These are phyloP conservation scores for Abscondita cerata DNA, from an alignment of 2,888 invertebrate species.

Conservation along the genomic window DNA sequence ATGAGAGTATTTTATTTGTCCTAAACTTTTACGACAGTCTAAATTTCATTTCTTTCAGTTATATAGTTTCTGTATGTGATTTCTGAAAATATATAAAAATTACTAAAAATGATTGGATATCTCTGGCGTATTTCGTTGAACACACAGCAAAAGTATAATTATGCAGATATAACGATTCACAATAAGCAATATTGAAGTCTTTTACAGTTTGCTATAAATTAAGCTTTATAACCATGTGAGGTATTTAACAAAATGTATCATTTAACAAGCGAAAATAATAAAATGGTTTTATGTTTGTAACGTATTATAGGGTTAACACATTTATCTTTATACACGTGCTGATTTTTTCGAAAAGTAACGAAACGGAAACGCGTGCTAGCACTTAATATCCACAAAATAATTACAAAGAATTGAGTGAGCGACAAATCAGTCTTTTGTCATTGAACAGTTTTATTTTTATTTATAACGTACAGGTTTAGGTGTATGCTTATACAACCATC, in stretches of 20 bases:
- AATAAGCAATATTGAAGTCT: background rate
- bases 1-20: conserved; percentile 57
- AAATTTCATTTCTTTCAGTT: conserved; percentile 52
- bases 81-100: conserved; percentile 4
- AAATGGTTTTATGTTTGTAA: conserved; percentile 5
- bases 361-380: conserved; percentile 10
- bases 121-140: background rate
- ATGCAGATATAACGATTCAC: background rate
- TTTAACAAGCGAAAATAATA: conserved; percentile 8
- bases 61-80: conserved; percentile 27
- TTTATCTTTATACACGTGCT: conserved; percentile 9
- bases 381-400: conserved; percentile 10
- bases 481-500: conserved; percentile 43
- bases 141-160: background rate
- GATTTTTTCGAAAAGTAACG: conserved; percentile 4
- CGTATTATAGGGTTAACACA: conserved; percentile 8
- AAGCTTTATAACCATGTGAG: background rate
- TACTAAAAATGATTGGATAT: conserved; percentile 5
- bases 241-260: conserved; percentile 11
- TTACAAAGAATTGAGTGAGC: conserved; percentile 6
- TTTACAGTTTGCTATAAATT: conserved; percentile 4
- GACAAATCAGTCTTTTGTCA: conserved; percentile 1
- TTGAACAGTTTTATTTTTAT: conserved; percentile 43
- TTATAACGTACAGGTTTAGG: conserved; percentile 38
- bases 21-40: conserved; percentile 56